These are phyloP conservation scores for Eueides isabella DNA, from an alignment of 1,140 invertebrate genomes.

Conservation along the genomic window DNA sequence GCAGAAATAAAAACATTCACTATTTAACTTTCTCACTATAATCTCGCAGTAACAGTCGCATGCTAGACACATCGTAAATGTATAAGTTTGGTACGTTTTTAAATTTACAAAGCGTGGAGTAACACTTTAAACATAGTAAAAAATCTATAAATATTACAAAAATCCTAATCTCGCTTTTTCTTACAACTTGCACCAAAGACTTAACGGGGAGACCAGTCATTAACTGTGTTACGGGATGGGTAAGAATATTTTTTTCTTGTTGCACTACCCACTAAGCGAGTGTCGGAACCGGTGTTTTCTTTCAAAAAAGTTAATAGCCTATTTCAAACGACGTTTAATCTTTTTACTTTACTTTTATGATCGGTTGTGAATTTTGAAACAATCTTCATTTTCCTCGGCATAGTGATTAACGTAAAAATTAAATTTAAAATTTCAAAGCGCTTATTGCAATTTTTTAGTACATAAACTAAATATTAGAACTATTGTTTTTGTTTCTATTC, in stretches of 20 bases:
- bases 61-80: no score
- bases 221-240: constrained; percentile 43
- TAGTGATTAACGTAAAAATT: neutral
- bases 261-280: constrained; percentile 39
- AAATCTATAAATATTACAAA: no score
- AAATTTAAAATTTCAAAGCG: neutral
- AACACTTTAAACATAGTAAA: no score
- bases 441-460: no score
- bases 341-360: constrained; percentile 17
- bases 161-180: neutral
- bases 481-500: no score
- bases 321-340: constrained; percentile 32
- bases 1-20: no score
- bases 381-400: neutral
- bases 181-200: constrained; percentile 19
- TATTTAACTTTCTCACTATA: no score
- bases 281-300: constrained; percentile 34
- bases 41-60: no score
- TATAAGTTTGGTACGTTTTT: no score
- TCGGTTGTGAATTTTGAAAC: constrained; percentile 14
- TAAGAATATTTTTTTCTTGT: constrained; percentile 38
- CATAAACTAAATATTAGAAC: no score
- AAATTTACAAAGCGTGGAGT: no score
- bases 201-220: constrained; percentile 39
- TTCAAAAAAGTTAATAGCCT: constrained; percentile 37